phyloP scores from a whole-genome alignment of 2,888 invertebrate species.

The Nesidiocoris tenuis region DNA sequence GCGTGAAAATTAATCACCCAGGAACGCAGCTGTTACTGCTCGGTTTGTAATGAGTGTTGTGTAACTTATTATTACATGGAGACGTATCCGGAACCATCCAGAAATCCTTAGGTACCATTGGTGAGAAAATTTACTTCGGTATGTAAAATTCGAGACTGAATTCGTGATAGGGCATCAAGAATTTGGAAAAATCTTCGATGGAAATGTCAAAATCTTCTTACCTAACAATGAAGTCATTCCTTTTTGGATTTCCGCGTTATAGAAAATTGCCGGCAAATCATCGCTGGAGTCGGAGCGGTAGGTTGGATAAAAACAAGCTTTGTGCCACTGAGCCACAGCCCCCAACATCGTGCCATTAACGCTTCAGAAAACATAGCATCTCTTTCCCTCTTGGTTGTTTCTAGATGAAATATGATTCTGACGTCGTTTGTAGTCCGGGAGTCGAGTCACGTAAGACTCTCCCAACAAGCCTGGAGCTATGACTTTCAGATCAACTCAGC shows the following conservation, averaged over 20 bases:
- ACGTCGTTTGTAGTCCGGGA: slow-evolving; percentile 35
- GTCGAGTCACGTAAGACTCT: slow-evolving; percentile 31
- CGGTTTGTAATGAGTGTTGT: neutral
- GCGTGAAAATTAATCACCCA: slow-evolving; percentile 33
- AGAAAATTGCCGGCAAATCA: too few species aligned
- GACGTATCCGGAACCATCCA: too few species aligned
- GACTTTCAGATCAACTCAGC: slow-evolving; percentile 36
- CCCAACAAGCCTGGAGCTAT: slow-evolving; percentile 35
- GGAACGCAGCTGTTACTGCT: neutral
- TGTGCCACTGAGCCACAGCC: neutral
- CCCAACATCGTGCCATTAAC: slow-evolving; percentile 12
- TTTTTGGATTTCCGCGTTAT: too few species aligned
- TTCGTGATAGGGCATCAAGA: too few species aligned
- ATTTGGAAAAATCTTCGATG: too few species aligned
- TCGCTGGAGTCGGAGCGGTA: neutral
- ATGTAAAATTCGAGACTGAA: too few species aligned
- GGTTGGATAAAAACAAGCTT: neutral
- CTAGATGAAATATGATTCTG: slow-evolving; percentile 36
- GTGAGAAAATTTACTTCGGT: too few species aligned
- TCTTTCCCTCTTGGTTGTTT: neutral
- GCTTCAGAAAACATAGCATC: slow-evolving; percentile 14
- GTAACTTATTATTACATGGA: too few species aligned
- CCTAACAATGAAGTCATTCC: too few species aligned
- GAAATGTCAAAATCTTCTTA: too few species aligned
- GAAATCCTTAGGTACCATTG: too few species aligned